A percentile compares a stretch with the other conserved stretches of the same genome.
phyloP scores from a whole-genome alignment of 2,888 invertebrate genomes.

The Amphimallon solstitiale region DNA sequence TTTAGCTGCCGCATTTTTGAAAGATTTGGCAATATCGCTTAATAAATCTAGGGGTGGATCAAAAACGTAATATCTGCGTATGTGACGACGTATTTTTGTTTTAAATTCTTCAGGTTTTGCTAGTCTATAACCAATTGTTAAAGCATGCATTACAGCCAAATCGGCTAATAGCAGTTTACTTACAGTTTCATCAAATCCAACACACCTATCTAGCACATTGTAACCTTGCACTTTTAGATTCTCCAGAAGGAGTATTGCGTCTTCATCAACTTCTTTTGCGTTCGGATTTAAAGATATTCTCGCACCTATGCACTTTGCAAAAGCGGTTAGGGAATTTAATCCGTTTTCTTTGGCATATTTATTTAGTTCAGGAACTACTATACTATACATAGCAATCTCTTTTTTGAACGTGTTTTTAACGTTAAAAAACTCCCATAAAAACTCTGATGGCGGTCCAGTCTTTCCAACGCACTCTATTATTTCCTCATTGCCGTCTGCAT shows the following conservation, averaged over 20 bases:
- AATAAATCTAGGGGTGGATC: background rate
- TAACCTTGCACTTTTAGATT: conserved; percentile 65
- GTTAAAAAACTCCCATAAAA: conserved; percentile 64
- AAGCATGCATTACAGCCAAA: conserved; percentile 66
- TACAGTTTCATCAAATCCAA: conserved; percentile 64
- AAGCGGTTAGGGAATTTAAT: conserved; percentile 35
- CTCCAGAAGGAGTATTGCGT: conserved; percentile 66
- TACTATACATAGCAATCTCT: conserved; percentile 65
- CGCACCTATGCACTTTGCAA: conserved; percentile 65
- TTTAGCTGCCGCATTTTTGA: conserved; percentile 7
- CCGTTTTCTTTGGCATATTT: conserved; percentile 60
- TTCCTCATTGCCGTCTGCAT: conserved; percentile 45
- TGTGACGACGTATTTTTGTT: conserved; percentile 56
- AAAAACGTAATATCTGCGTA: conserved; percentile 40
- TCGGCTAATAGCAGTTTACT: conserved; percentile 60
- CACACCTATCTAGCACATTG: conserved; percentile 61
- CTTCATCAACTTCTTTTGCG: conserved; percentile 60
- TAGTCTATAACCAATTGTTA: conserved; percentile 65
- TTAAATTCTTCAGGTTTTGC: conserved; percentile 60
- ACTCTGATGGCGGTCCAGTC: conserved; percentile 64
- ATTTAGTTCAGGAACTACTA: conserved; percentile 61
- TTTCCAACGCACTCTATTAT: conserved; percentile 59
- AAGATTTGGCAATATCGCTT: background rate
- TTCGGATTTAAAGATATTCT: conserved; percentile 53
- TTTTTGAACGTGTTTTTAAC: conserved; percentile 64